Percentiles rank a stretch among this genome's conserved stretches.
Evolutionary conservation across 2,113 vertebrate species (phyloP).

Genomic region (Centropristis striata): DNA sequence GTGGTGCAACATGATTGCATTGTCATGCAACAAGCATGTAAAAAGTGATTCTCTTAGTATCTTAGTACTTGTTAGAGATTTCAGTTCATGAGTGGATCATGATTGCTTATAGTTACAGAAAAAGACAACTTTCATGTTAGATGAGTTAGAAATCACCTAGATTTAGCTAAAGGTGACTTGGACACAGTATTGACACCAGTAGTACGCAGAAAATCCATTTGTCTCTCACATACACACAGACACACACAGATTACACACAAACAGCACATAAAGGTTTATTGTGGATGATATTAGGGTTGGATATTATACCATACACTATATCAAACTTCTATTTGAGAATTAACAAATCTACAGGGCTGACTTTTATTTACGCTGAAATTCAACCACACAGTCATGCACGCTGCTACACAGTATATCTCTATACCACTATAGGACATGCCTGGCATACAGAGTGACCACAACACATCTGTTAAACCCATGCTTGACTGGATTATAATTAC

Average conservation of each 20-base stretch:
- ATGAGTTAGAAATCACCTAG: conserved; percentile 49
- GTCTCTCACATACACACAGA: conserved; percentile 9
- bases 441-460: conserved; percentile 45
- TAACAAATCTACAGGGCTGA: conserved; percentile 28
- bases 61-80: conserved; percentile 24
- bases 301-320: conserved; percentile 34
- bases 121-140: conserved; percentile 45
- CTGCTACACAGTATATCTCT: conserved; percentile 39
- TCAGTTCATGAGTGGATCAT: conserved; percentile 32
- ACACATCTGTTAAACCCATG: conserved; percentile 60
- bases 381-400: conserved; percentile 63
- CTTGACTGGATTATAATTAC: conserved; percentile 21
- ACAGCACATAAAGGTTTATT: conserved; percentile 24
- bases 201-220: conserved; percentile 19
- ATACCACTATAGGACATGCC: conserved; percentile 59
- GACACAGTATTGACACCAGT: conserved; percentile 32
- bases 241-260: conserved; percentile 16
- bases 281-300: conserved; percentile 44
- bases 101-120: conserved; percentile 33
- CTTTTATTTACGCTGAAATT: conserved; percentile 8
- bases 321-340: conserved; percentile 49
- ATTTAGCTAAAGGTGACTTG: conserved; percentile 24
- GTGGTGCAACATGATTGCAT: no score
- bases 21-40: conserved; percentile 4
- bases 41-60: not conserved